Base-by-base conservation (phyloP, 2,888 invertebrate genomes). In the Chesias legatella region DNA sequence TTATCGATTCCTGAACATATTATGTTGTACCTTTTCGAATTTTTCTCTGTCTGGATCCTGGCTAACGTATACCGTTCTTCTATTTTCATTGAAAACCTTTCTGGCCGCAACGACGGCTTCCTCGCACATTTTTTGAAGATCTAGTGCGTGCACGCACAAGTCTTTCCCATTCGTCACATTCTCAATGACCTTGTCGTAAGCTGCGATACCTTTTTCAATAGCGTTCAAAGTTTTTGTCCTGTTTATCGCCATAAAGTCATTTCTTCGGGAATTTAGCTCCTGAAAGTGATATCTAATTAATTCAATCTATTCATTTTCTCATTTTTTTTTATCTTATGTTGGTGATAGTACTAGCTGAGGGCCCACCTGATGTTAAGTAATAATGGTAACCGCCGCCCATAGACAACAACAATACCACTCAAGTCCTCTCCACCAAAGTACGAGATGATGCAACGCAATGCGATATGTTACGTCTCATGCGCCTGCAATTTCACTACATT, bases 211-310 rank as follows among this genome's bases (percentile, higher is more conserved):
- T 10, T 32, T 34, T 10, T 23, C 9, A 6, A 49, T 43, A 8
- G 43, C 42, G 13, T 31, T 33, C 24, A 37, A 32, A 6, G 45
- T 43, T 29, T 49, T 49, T 5, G 31, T 21, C 10, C 9, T 27
- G 21, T 49, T 49, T 31, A 40, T 43, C 21, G 39, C 43, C 10
- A 46, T 11, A 7, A 26, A 49, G 7, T 40, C 37, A 4, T 37
- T 39, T 10, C 27, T 10, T 10, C 31, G 36, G 6, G 34, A 28
- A 1, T 10, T 25, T 2, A 49, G 37, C 8, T 33, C 44, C 44
- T 45, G 22, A 3, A 36, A 30, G n/a, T n/a, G n/a, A n/a, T n/a
- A n/a, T n/a, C n/a, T n/a, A n/a, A n/a, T n/a, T n/a, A n/a, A n/a
- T n/a, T n/a, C n/a, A n/a, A n/a, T n/a, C n/a, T n/a, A n/a, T n/a